phyloP scores from a whole-genome alignment of 2,888 invertebrate species.

The Caenorhabditis uteleia region DNA sequence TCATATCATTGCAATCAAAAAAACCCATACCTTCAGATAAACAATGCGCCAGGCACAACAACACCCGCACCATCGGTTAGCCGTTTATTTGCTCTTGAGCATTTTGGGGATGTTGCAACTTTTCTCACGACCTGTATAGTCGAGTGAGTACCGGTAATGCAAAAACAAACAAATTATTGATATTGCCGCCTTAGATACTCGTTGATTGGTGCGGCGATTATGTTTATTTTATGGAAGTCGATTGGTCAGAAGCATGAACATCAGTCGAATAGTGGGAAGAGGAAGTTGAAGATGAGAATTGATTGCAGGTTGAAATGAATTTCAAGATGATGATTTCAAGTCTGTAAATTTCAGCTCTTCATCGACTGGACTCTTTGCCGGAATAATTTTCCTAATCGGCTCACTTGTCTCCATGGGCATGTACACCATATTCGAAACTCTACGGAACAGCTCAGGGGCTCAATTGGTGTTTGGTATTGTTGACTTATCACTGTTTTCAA shows the following conservation, averaged over 20 bases:
- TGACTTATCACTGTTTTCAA: constrained; percentile 62
- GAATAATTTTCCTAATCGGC: constrained; percentile 64
- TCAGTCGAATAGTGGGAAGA: constrained; percentile 37
- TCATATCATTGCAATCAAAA: background rate
- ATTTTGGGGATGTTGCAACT: constrained; percentile 67
- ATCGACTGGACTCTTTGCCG: constrained; percentile 65
- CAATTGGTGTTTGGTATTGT: constrained; percentile 62
- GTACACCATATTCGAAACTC: constrained; percentile 60
- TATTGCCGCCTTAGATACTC: constrained; percentile 43
- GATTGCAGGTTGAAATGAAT: constrained; percentile 59
- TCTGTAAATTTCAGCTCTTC: constrained; percentile 53
- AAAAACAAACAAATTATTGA: background rate
- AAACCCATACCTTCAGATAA: constrained; percentile 2
- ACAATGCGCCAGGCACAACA: constrained; percentile 18
- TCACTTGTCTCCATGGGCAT: constrained; percentile 66
- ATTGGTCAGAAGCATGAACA: constrained; percentile 50
- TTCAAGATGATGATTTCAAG: background rate
- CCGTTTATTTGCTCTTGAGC: constrained; percentile 56
- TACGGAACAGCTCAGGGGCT: constrained; percentile 53
- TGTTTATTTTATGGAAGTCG: constrained; percentile 67
- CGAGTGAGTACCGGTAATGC: constrained; percentile 36
- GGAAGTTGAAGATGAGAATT: constrained; percentile 61
- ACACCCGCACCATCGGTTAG: constrained; percentile 19
- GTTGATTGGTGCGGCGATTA: constrained; percentile 66
- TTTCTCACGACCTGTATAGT: constrained; percentile 66